A percentile compares a stretch with the other conserved stretches of the same genome.
These are phyloP conservation scores for Nycticebus coucang DNA, from an alignment of 2,113 vertebrate genomes.

Conservation along the genomic window DNA sequence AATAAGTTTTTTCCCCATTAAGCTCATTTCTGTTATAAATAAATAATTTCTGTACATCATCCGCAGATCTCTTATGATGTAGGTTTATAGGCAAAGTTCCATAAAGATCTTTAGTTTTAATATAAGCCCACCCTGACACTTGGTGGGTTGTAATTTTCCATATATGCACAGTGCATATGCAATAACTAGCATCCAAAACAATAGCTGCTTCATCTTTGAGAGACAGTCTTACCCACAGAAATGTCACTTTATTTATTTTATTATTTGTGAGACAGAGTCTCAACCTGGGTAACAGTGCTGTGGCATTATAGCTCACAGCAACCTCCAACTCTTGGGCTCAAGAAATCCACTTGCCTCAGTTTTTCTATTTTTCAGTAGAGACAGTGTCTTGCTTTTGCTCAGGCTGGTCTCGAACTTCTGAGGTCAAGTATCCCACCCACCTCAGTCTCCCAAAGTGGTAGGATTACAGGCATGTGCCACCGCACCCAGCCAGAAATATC, in stretches of 20 bases:
- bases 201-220: background rate
- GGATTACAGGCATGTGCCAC: too few species aligned
- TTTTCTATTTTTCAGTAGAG: too few species aligned
- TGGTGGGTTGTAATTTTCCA: background rate
- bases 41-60: background rate
- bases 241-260: background rate
- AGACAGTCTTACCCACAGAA: background rate
- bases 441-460: too few species aligned
- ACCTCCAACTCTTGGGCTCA: too few species aligned
- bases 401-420: too few species aligned
- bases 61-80: background rate
- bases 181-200: background rate
- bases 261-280: too few species aligned
- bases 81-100: background rate
- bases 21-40: background rate
- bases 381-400: too few species aligned
- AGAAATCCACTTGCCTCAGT: too few species aligned
- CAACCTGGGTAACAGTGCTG: too few species aligned
- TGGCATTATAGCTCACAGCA: too few species aligned
- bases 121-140: background rate
- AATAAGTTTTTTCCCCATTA: background rate
- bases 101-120: background rate
- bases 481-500: background rate
- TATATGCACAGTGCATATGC: background rate
- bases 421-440: too few species aligned